Base-by-base conservation (phyloP, 2,113 vertebrate genomes). In the Xiphophorus couchianus region DNA sequence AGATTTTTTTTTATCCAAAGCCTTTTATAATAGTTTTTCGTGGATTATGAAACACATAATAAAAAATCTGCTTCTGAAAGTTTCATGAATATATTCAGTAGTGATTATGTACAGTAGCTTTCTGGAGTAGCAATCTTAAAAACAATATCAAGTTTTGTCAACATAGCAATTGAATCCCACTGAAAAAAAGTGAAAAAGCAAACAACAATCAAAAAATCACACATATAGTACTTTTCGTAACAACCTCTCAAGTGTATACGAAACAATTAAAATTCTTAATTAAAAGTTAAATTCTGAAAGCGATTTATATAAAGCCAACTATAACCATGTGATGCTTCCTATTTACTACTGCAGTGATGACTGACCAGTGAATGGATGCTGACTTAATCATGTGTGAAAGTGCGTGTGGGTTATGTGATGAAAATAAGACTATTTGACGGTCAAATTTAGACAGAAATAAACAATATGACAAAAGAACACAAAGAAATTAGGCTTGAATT, bases 281-380 rank as follows among this genome's bases (percentile, higher is more conserved):
- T 28, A 28, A 28, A 28, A 48, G 44, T 48, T 48, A 17, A 48
- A 48, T 48, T 48, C 51, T 58, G 19, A 25, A 58, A 58, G 22
- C 2, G 7, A 58, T n/a, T 25, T n/a, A 58, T n/a, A 58, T 25
- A n/a, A 58, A 58, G 51, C 25, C 22, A 54, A 58, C 51, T 25
- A 25, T 22, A 28, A 29, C 44, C 78, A 88, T 78, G 82, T 82
- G 81, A 80, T 65, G 37, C 28, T 65, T 66, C 87, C 62, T 84
- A 66, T 81, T 79, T 77, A 68, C 70, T 75, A 27, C 72, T 77
- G 87, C 87, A 83, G 81, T 84, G 71, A 70, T 62, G 54, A 68
- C 37, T 22, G 54, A 54, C 37, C 51, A 19, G 60, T 65, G 65
- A 51, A 44, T 5, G 10, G 27, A 14, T 28, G 42, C 58, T 25